Base-by-base conservation (phyloP, 1,140 invertebrate genomes). In the Tetragonula clypearis region DNA sequence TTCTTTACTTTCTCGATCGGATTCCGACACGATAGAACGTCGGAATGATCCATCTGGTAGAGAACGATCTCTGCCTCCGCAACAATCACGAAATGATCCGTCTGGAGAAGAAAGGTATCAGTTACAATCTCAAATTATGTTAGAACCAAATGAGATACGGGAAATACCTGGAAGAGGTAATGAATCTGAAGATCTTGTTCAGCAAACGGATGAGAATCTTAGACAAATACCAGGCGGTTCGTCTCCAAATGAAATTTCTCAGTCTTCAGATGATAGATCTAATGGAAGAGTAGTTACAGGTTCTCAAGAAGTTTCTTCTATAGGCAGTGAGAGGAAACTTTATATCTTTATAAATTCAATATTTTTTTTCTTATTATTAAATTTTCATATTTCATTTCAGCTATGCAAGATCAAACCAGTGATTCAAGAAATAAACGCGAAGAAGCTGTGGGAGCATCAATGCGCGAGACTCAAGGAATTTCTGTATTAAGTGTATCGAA, bases 11-110 rank as follows among this genome's bases (percentile, higher is more conserved):
- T 86, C 89, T 11, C 88, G 93, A 66, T 79, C 82, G 14, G 93
- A 94, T 21, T 78, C 89, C 0, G 93, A 93, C 4, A 85, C 87
- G 21, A 65, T 91, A 60, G 94, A 95, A 66, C 93, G 94, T 23
- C 86, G 94, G 65, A 94, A 94, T 23, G 94, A 94, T 92, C 94
- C 94, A 1, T 94, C 94, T 0, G 94, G 94, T 11, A 92, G 94
- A 60, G 94, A 94, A 87, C 87, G 93, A 65, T 92, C 92, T 12
- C 56, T 94, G 6, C 92, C 92, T 12, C 92, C 92, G 9, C 91
- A 91, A 26, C 93, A 94, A 76, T 92, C 93, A 17, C 88, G 94
- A 11, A 95, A 95, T n/a, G 93, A 95, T 87, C 94, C 94, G 0
- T 93, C 94, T 0, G 94, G 94, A 0, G 93, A 95, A 55, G 94